Percentiles rank a stretch among this genome's conserved stretches.
phyloP scores from a whole-genome alignment of 2,888 invertebrate species.

The Pollenia amentaria region DNA sequence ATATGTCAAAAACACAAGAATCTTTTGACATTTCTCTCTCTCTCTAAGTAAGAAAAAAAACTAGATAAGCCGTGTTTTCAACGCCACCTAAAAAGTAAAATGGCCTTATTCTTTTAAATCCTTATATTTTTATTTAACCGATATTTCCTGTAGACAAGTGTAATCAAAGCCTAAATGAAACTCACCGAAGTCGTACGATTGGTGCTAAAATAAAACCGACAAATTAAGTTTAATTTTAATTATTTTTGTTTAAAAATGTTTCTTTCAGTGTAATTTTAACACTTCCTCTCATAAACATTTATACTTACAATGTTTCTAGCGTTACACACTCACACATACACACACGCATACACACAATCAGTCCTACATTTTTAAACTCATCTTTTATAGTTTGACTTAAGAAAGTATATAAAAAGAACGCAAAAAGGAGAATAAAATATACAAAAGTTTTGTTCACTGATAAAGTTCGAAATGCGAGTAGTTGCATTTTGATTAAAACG shows the following conservation, averaged over 20 bases:
- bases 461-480: constrained; percentile 63
- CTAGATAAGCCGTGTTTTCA: no score
- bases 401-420: constrained; percentile 55
- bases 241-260: neutral
- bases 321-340: neutral
- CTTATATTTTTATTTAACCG: no score
- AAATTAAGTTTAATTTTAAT: neutral
- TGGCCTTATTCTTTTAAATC: no score
- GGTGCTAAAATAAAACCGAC: neutral
- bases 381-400: constrained; percentile 22
- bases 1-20: no score
- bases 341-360: constrained; percentile 8
- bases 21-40: no score
- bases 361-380: neutral
- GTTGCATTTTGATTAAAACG: constrained; percentile 73
- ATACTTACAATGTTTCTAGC: neutral
- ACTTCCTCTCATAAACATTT: constrained; percentile 31
- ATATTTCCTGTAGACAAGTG: no score
- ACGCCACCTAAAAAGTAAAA: no score
- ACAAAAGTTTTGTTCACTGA: constrained; percentile 64
- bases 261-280: constrained; percentile 18
- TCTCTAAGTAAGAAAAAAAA: no score
- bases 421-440: constrained; percentile 18
- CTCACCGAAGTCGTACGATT: no score
- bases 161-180: no score